Conservation (phyloP, 92 coral and sea anemone species). For the Galaxea fascicularis region DNA sequence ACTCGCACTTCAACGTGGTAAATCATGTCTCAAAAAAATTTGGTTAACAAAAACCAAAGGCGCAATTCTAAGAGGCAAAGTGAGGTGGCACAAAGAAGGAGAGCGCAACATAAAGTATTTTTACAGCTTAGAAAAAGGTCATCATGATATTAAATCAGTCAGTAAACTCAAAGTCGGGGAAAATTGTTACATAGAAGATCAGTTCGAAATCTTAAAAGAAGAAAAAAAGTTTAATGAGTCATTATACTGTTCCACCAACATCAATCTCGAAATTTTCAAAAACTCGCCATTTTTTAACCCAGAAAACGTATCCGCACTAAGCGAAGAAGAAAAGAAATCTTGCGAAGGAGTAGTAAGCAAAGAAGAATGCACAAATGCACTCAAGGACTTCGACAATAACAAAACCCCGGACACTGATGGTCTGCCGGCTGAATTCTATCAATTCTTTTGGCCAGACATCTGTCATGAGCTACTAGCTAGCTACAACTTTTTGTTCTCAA, state of each 20-base stretch:
- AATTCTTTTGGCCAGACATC: no score
- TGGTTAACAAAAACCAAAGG: not conserved
- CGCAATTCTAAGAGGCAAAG: no score
- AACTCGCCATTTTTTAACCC: no score
- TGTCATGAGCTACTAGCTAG: no score
- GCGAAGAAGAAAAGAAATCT: no score
- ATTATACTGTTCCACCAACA: not conserved
- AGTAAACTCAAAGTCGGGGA: not conserved
- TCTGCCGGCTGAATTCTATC: no score
- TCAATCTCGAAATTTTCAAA: not conserved
- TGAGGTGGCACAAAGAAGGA: not conserved
- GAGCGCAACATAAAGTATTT: not conserved
- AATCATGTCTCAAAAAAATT: not conserved
- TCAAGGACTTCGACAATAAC: no score
- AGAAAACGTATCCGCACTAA: no score
- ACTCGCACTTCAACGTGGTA: not conserved
- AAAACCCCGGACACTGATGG: no score
- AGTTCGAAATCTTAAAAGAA: not conserved
- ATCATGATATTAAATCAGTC: not conserved
- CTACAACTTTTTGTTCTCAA: no score
- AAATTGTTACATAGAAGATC: not conserved
- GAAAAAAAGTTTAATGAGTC: not conserved
- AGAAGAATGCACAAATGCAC: no score
- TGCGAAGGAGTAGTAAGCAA: no score
- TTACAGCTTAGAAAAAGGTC: not conserved